A percentile compares a stretch with the other conserved stretches of the same genome.
phyloP scores from a whole-genome alignment of 2,888 invertebrate species.

The Myathropa florea region DNA sequence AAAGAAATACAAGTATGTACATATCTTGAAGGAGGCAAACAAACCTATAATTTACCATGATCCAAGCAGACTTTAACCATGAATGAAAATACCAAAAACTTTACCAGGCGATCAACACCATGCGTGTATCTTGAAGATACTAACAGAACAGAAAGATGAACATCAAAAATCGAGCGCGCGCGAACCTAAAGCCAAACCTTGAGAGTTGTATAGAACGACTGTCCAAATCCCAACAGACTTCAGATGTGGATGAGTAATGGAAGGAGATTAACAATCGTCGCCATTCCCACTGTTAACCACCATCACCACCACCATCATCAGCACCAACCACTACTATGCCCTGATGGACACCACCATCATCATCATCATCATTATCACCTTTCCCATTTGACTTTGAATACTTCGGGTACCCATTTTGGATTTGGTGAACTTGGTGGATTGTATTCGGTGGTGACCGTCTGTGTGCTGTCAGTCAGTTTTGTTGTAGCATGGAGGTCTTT shows the following conservation, averaged over 20 bases:
- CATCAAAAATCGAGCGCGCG: slow-evolving; percentile 21
- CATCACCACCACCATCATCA: background rate
- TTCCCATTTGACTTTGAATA: slow-evolving; percentile 19
- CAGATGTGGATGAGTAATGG: slow-evolving; percentile 62
- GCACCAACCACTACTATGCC: slow-evolving; percentile 20
- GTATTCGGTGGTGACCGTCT: slow-evolving; percentile 48
- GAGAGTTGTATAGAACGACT: slow-evolving; percentile 27
- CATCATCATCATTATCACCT: slow-evolving; percentile 55
- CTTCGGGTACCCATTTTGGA: slow-evolving; percentile 67
- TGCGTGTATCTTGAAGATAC: slow-evolving; percentile 14
- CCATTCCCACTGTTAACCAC: slow-evolving; percentile 58
- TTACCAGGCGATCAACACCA: background rate
- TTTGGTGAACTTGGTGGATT: slow-evolving; percentile 54
- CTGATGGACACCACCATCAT: slow-evolving; percentile 13
- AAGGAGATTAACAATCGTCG: slow-evolving; percentile 65
- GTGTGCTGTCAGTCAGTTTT: slow-evolving; percentile 68
- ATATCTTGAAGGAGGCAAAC: slow-evolving; percentile 23
- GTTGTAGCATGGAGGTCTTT: slow-evolving; percentile 35
- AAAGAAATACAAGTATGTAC: background rate
- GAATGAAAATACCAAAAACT: slow-evolving; percentile 41
- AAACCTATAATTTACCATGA: slow-evolving; percentile 64
- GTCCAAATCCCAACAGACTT: slow-evolving; percentile 44
- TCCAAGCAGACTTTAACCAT: slow-evolving; percentile 38
- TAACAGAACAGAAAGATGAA: background rate
- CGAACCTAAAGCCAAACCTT: slow-evolving; percentile 43